Base-by-base conservation (phyloP, 2,113 vertebrate species). In the Uria lomvia region DNA sequence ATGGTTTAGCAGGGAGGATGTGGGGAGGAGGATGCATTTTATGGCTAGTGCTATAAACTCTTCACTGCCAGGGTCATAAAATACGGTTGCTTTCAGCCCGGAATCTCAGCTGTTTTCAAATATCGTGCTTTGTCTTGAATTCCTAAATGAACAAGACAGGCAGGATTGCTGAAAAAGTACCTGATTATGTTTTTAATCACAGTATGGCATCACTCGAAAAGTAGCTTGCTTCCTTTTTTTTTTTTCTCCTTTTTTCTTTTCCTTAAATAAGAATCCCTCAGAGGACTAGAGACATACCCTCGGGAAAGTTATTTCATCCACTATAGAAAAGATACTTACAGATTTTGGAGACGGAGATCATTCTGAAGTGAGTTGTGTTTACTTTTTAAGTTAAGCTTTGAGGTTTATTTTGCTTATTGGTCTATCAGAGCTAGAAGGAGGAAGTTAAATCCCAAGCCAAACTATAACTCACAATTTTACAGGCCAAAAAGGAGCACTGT, bases 1-100 rank as follows among this genome's bases (percentile, higher is more conserved):
- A 86, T 36, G 88, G 86, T 87, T 26, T 40, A 45, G 62, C 93
- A 65, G 79, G 83, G 94, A 94, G 87, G 91, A 82, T 91, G 89
- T 90, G 90, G 93, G 91, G 92, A 94, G 91, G 89, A 88, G 96
- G 94, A 90, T 89, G 95, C 82, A 71, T 96, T 98, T 98, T 97
- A 97, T 94, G 94, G 96, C 68, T 22, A 86, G 65, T 16, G 91
- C 88, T 88, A 66, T 95, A 97, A 97, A 97, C 63, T 89, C 94
- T 77, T 78, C 45, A 60, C 94, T 94, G 90, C 94, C 86, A 96
- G 95, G 76, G 85, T 80, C 92, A 75, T 96, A 97, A 97, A 97
- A 91, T 42, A 74, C 6, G 66, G 75, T 75, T 45, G 87, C 75
- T 84, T 93, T 90, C 88, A 95, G 85, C 26, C 88, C 34, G 87